phyloP scores from a whole-genome alignment of 2,888 invertebrate genomes.

The Metacarcinus magister region DNA sequence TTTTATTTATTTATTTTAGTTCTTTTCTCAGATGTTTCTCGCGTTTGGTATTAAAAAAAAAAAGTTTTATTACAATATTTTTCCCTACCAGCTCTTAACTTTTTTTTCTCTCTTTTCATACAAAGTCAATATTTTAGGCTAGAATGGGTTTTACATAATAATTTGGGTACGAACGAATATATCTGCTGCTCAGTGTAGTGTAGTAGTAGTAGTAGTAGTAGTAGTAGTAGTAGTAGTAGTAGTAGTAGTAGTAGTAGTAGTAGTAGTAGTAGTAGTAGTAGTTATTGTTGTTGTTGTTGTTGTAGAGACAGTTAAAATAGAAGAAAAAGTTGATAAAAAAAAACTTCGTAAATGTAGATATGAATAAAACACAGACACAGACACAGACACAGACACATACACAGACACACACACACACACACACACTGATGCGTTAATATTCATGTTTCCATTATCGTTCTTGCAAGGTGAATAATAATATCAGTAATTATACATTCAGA shows the following conservation, averaged over 20 bases:
- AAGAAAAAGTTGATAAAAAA: not conserved
- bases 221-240: constrained; percentile 26
- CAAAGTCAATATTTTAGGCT: too few relatives aligned
- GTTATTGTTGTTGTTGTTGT: not conserved
- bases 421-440: not conserved
- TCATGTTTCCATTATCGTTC: not conserved
- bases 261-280: constrained; percentile 26
- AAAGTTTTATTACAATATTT: too few relatives aligned
- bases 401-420: not conserved
- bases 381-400: not conserved
- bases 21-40: too few relatives aligned
- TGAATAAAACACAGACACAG: not conserved
- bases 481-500: constrained; percentile 41
- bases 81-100: too few relatives aligned
- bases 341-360: not conserved
- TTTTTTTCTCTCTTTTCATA: too few relatives aligned
- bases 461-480: constrained; percentile 44
- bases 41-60: too few relatives aligned
- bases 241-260: constrained; percentile 26
- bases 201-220: not conserved
- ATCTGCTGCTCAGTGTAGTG: too few relatives aligned
- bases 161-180: too few relatives aligned
- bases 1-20: too few relatives aligned
- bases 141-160: too few relatives aligned
- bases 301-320: not conserved